These are phyloP conservation scores for Catamblyrhynchus diadema DNA, from an alignment of 2,797 vertebrate genomes.

Conservation along the genomic window DNA sequence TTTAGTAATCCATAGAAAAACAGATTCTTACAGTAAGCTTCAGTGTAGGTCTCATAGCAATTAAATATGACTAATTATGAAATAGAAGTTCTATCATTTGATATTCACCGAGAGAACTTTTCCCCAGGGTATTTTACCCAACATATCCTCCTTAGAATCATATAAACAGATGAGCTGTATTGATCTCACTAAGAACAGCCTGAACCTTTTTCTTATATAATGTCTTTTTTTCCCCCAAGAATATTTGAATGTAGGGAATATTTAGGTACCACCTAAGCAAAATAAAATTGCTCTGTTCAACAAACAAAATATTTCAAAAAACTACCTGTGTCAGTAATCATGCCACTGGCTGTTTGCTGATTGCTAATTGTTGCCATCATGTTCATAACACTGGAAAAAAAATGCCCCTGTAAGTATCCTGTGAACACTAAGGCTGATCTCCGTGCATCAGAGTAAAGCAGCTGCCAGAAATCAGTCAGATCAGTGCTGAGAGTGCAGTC, in stretches of 20 bases:
- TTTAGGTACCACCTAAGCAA: background rate
- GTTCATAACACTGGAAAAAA: background rate
- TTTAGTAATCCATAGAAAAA: background rate
- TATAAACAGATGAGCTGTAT: background rate
- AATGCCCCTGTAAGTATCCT: background rate
- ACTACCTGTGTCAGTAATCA: background rate
- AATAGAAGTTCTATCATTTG: background rate
- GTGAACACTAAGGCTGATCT: background rate
- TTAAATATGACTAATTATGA: slow-evolving; percentile 1
- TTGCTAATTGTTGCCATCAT: background rate
- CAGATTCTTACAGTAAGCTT: background rate
- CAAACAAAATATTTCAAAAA: background rate
- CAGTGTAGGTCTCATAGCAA: background rate
- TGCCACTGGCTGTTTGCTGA: background rate
- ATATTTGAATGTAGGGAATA: background rate
- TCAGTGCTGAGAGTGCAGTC: background rate
- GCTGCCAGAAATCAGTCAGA: background rate
- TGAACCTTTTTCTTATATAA: background rate
- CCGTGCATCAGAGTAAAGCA: background rate
- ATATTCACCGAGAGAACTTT: background rate
- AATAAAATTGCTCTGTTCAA: background rate
- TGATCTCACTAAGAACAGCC: background rate
- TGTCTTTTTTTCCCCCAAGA: background rate
- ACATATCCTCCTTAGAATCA: background rate
- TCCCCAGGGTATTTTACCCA: background rate